Evolutionary conservation across 2,113 vertebrate genomes (phyloP).

Genomic region (Ictalurus furcatus): DNA sequence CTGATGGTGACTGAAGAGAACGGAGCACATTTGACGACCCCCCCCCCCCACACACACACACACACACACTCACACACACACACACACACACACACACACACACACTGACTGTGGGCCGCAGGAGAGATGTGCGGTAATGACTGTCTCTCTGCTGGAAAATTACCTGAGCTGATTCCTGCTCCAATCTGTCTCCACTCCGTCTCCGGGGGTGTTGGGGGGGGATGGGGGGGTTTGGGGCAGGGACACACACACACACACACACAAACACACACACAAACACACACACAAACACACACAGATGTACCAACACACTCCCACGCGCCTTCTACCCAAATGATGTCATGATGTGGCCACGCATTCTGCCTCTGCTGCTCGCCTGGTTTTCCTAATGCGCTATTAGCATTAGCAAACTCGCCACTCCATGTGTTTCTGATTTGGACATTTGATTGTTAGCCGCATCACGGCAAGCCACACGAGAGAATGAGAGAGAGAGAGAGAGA

Average conservation of each 20-base stretch:
- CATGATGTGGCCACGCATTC: slow-evolving; percentile 49
- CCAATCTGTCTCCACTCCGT: slow-evolving; percentile 65
- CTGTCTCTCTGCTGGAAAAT: slow-evolving; percentile 64
- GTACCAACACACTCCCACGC: slow-evolving; percentile 20
- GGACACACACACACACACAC: slow-evolving; percentile 27
- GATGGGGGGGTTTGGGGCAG: neutral
- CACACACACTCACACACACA: slow-evolving; percentile 36
- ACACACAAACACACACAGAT: slow-evolving; percentile 42
- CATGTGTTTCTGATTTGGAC: slow-evolving; percentile 72
- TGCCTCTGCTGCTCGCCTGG: slow-evolving; percentile 50
- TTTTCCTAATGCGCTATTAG: slow-evolving; percentile 65
- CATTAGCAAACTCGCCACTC: slow-evolving; percentile 49
- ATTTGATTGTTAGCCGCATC: slow-evolving; percentile 61
- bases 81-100: slow-evolving; percentile 34
- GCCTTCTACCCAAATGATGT: slow-evolving; percentile 51
- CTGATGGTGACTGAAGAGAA: slow-evolving; percentile 54
- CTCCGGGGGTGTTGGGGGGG: slow-evolving; percentile 56
- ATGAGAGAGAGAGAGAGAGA: neutral
- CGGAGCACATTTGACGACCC: slow-evolving; percentile 33
- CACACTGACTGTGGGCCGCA: slow-evolving; percentile 44
- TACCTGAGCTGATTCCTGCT: slow-evolving; percentile 70
- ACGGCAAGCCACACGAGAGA: slow-evolving; percentile 26
- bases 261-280: slow-evolving; percentile 37
- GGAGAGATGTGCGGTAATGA: slow-evolving; percentile 63
- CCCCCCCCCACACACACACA: slow-evolving; percentile 26